Percentiles rank a stretch among this genome's conserved stretches.
phyloP scores from a whole-genome alignment of 1,140 invertebrate species.

The Cataglyphis hispanica region DNA sequence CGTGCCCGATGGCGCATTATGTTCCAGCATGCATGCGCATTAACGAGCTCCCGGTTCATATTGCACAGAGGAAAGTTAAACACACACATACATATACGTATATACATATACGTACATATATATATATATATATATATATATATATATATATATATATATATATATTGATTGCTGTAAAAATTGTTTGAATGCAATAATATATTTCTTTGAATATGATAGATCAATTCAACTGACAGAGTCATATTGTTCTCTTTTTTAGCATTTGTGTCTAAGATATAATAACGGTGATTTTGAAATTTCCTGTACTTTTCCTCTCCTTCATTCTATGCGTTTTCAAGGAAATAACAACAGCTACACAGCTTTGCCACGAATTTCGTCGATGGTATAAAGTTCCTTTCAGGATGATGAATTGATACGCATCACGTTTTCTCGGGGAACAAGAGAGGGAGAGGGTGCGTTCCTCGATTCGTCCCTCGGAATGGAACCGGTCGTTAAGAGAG shows the following conservation, averaged over 20 bases:
- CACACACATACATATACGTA: neutral
- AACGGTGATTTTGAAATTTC: neutral
- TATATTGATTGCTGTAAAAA: neutral
- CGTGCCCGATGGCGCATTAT: slow-evolving; percentile 77
- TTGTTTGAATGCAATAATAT: slow-evolving; percentile 30
- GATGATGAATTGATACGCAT: slow-evolving; percentile 34
- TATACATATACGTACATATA: neutral
- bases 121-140: neutral
- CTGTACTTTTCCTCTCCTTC: neutral
- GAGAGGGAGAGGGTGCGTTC: slow-evolving; percentile 25
- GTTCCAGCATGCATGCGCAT: slow-evolving; percentile 72
- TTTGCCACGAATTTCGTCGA: slow-evolving; percentile 32
- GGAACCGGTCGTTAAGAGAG: slow-evolving; percentile 70
- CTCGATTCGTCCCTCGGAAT: slow-evolving; percentile 44
- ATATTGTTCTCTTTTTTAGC: neutral
- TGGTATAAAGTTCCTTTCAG: slow-evolving; percentile 16
- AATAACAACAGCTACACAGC: neutral
- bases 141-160: neutral
- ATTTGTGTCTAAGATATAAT: slow-evolving; percentile 12
- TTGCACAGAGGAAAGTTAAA: slow-evolving; percentile 47
- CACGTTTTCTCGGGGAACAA: slow-evolving; percentile 32
- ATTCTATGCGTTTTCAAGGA: neutral
- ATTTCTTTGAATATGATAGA: neutral
- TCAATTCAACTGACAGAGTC: neutral
- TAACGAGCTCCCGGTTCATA: slow-evolving; percentile 77